Evolutionary conservation across 2,113 vertebrate genomes (phyloP).

Genomic region (Gavialis gangeticus): DNA sequence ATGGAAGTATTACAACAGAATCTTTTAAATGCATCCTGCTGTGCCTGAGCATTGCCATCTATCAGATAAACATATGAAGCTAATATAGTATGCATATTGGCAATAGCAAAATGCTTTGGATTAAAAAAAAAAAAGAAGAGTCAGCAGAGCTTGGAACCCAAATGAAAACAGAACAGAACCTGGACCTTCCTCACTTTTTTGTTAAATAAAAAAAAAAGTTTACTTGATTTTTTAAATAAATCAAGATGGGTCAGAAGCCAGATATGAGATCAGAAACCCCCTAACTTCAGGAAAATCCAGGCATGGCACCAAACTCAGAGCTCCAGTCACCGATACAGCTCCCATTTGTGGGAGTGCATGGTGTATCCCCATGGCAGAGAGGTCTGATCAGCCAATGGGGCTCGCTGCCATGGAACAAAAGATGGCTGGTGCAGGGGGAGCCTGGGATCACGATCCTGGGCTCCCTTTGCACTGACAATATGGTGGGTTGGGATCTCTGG

Average conservation of each 20-base stretch:
- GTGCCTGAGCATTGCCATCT: not conserved
- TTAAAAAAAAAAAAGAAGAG: not conserved
- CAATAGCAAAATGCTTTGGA: not conserved
- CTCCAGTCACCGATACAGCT: not conserved
- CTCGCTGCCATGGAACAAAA: too few relatives aligned
- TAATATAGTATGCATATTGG: not conserved
- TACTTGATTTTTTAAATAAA: not conserved
- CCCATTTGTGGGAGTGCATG: too few relatives aligned
- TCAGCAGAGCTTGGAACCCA: not conserved
- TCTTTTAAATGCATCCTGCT: conserved; percentile 16
- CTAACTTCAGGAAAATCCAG: not conserved
- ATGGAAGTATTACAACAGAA: not conserved
- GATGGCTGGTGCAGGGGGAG: too few relatives aligned
- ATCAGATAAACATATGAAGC: not conserved
- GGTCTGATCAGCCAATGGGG: too few relatives aligned
- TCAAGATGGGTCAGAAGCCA: not conserved
- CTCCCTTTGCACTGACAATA: too few relatives aligned
- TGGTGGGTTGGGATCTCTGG: too few relatives aligned
- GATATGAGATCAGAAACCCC: not conserved
- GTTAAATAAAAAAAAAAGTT: not conserved
- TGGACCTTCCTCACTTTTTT: not conserved
- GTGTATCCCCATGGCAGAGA: too few relatives aligned
- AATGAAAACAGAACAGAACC: not conserved
- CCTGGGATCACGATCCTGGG: too few relatives aligned
- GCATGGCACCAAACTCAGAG: not conserved